Conservation (phyloP, 1,140 invertebrate species). For the Sminthurides bifidus region DNA sequence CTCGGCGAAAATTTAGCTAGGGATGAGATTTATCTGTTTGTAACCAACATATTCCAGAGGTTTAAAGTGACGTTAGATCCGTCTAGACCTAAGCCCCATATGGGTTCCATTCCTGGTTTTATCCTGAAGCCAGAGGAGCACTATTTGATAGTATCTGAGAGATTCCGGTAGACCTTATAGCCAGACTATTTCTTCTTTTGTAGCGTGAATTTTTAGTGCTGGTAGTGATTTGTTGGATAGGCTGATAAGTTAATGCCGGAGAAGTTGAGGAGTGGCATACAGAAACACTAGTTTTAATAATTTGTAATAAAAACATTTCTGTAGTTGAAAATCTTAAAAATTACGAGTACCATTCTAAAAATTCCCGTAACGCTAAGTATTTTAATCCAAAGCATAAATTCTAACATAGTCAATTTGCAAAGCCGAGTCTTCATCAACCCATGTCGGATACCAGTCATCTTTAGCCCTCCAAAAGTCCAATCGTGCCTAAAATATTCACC, state of each 20-base stretch:
- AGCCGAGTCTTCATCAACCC: conserved; percentile 41
- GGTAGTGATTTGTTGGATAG: too few species aligned
- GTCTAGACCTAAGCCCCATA: neutral
- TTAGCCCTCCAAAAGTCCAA: conserved; percentile 47
- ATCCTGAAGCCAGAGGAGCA: neutral
- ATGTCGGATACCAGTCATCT: conserved; percentile 47
- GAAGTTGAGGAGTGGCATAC: too few species aligned
- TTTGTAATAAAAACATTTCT: too few species aligned
- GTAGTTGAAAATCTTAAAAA: too few species aligned
- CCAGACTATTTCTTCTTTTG: too few species aligned
- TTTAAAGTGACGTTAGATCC: conserved; percentile 5
- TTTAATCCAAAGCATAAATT: conserved; percentile 39
- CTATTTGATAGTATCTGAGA: neutral
- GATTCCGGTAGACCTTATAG: too few species aligned
- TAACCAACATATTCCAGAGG: conserved; percentile 7
- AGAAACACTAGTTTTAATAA: too few species aligned
- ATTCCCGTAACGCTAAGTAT: too few species aligned
- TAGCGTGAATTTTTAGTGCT: too few species aligned
- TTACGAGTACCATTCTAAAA: too few species aligned
- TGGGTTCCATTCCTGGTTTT: neutral
- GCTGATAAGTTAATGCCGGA: too few species aligned
- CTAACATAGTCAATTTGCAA: conserved; percentile 50
- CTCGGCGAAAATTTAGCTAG: conserved; percentile 5
- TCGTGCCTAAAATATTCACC: conserved; percentile 34
- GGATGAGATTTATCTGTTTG: conserved; percentile 14